Evolutionary conservation across 2,888 invertebrate genomes (phyloP).

Genomic region (Sycophila texana): DNA sequence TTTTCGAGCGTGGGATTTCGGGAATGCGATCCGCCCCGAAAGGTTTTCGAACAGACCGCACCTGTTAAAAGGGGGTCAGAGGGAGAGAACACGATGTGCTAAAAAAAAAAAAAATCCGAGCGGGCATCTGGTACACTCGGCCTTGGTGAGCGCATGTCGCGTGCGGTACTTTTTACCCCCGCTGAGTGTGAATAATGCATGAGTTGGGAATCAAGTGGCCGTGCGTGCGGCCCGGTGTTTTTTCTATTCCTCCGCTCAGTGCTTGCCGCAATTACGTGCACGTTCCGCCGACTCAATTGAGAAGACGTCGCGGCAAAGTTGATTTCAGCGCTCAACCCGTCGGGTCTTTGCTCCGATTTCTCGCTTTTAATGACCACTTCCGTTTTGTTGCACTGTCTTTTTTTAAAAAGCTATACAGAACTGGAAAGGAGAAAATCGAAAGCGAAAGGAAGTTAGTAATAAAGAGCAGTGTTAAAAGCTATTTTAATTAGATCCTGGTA

Average conservation of each 20-base stretch:
- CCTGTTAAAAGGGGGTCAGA: background rate
- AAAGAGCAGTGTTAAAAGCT: too few relatives aligned
- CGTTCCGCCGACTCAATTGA: too few relatives aligned
- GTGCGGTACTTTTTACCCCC: conserved; percentile 8
- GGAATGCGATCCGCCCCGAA: too few relatives aligned
- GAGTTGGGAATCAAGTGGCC: conserved; percentile 18
- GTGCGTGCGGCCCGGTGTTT: background rate
- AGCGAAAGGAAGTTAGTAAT: too few relatives aligned
- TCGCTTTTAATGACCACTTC: too few relatives aligned
- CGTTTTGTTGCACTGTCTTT: too few relatives aligned
- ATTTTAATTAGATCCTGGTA: too few relatives aligned
- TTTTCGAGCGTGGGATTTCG: too few relatives aligned
- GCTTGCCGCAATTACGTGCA: conserved; percentile 10
- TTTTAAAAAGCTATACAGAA: too few relatives aligned
- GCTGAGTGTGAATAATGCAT: conserved; percentile 41
- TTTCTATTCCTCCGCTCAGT: conserved; percentile 4
- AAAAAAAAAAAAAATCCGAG: background rate
- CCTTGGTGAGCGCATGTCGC: conserved; percentile 24
- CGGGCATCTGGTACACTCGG: background rate
- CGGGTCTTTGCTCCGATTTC: background rate
- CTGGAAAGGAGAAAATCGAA: too few relatives aligned
- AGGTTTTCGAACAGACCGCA: too few relatives aligned
- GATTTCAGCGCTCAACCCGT: background rate
- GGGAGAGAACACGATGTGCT: background rate
- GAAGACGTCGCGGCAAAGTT: background rate